These are phyloP conservation scores for Atherinomorus stipes DNA, from an alignment of 2,113 vertebrate species.

Conservation along the genomic window DNA sequence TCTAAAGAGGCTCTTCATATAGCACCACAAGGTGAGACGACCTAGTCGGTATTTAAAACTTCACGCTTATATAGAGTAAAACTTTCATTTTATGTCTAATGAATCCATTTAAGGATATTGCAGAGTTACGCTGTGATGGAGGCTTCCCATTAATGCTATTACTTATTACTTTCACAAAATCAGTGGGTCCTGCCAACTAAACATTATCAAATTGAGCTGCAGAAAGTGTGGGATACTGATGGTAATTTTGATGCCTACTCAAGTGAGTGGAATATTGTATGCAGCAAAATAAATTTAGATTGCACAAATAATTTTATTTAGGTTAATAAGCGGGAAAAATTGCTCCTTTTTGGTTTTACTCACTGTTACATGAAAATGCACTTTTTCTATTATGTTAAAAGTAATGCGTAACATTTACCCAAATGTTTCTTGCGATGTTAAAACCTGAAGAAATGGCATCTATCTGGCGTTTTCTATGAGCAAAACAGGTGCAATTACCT, in stretches of 20 bases:
- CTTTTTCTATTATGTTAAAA: not conserved
- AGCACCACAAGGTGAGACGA: constrained; percentile 90
- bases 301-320: not conserved
- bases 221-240: constrained; percentile 18
- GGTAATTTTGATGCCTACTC: not conserved
- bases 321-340: not conserved
- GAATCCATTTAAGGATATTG: constrained; percentile 24
- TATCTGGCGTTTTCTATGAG: too few relatives aligned
- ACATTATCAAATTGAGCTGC: constrained; percentile 38
- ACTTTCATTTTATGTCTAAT: constrained; percentile 14
- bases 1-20: constrained; percentile 94
- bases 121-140: not conserved
- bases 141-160: constrained; percentile 8
- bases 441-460: not conserved
- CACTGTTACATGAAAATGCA: too few relatives aligned
- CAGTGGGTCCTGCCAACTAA: constrained; percentile 35
- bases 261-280: not conserved
- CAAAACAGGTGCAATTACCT: too few relatives aligned
- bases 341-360: not conserved
- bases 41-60: not conserved
- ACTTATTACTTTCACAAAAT: constrained; percentile 31
- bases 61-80: not conserved
- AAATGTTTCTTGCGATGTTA: not conserved
- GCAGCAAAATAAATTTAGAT: not conserved
- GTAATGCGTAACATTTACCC: not conserved